Evolutionary conservation across 2,113 vertebrate species (phyloP), one percentile per base, ranked within the genome.

Genomic region (Seriola quinqueradiata): DNA sequence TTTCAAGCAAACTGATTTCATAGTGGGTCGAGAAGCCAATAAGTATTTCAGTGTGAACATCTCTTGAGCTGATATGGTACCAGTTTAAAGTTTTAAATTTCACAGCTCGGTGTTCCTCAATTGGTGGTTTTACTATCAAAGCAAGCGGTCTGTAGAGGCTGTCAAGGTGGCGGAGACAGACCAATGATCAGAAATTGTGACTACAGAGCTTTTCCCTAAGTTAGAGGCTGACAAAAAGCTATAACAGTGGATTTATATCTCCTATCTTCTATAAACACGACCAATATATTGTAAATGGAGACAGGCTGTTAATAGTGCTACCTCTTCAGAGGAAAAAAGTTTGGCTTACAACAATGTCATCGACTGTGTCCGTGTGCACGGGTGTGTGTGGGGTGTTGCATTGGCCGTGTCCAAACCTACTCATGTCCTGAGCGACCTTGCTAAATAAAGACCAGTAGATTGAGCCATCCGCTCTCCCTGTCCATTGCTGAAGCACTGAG

Each of bases 341-440:
- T 81, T 71, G 88, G 79, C 85, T 84, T 89, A 82, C 77, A 80
- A 77, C 71, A 55, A 61, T 79, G 78, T 75, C 84, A 77, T 75
- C 32, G 54, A 75, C 77, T 75, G 82, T 52, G 75, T 73, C 55
- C 17, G 66, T 61, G 52, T 52, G 71, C 77, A 48, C 34, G 28
- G 42, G 40, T 57, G 79, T 48, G 16, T 50, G 70, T 17, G 65
- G 75, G 70, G n/a, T 25, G 71, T 44, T 61, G 57, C 54, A 52
- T 55, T 40, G 52, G 54, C 73, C 44, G 57, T 70, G 80, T 88
- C 82, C 89, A 86, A 79, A 87, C 60, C 81, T 38, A 66, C 79
- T 84, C 81, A 90, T 87, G 88, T 90, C 92, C 90, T 81, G 21
- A 42, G 86, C 72, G 92, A 93, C 92, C 92, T 94, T 93, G 90